phyloP scores from a whole-genome alignment of 1,140 invertebrate species.

The Metaphire vulgaris region DNA sequence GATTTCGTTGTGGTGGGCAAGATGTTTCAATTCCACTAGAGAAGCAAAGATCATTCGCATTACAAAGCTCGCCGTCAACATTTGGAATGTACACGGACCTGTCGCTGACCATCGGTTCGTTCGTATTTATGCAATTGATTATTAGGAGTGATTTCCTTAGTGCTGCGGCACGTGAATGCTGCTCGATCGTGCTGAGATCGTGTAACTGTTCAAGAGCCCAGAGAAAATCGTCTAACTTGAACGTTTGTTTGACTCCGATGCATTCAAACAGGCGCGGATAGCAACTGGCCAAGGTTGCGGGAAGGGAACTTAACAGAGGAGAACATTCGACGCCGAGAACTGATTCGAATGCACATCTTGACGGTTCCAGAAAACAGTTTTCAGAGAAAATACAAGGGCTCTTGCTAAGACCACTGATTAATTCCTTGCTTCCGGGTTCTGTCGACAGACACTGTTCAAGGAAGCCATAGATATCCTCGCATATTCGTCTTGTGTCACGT shows the following conservation, averaged over 20 bases:
- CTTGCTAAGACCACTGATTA: background rate
- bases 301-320: background rate
- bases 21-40: background rate
- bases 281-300: background rate
- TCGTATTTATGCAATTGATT: no score
- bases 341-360: background rate
- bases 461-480: background rate
- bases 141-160: no score
- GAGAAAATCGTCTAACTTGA: conserved; percentile 5
- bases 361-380: background rate
- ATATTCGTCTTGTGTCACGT: background rate
- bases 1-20: no score
- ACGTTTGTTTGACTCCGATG: background rate
- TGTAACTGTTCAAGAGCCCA: conserved; percentile 2
- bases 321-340: background rate
- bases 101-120: no score
- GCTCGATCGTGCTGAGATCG: background rate
- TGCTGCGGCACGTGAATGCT: no score
- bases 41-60: conserved; percentile 19
- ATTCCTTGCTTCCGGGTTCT: background rate
- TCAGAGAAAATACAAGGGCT: background rate
- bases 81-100: no score
- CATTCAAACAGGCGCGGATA: background rate
- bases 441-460: background rate
- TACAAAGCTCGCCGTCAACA: conserved; percentile 11